phyloP scores from a whole-genome alignment of 2,797 vertebrate species.

The Hydrophis major region DNA sequence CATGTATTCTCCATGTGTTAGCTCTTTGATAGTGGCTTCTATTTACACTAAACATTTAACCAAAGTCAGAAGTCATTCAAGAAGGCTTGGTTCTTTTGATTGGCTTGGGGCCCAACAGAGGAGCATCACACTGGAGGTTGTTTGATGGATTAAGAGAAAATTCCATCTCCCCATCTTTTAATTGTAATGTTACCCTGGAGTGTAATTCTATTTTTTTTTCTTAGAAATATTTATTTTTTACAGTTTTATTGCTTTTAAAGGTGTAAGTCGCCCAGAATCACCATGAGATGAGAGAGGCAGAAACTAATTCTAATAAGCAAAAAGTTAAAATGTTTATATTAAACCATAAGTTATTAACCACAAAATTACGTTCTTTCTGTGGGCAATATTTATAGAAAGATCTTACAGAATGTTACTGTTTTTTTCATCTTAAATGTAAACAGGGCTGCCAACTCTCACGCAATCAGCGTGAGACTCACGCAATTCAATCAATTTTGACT shows the following conservation, averaged over 20 bases:
- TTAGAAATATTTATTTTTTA: not conserved
- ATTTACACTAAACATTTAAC: constrained; percentile 56
- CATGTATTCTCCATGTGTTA: constrained; percentile 62
- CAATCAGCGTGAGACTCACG: no score
- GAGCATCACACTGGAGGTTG: not conserved
- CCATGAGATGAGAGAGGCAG: not conserved
- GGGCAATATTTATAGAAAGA: constrained; percentile 57
- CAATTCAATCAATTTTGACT: no score
- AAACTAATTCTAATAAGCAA: not conserved
- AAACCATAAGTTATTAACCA: constrained; percentile 45
- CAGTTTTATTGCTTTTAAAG: not conserved
- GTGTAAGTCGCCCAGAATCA: not conserved
- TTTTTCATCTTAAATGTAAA: constrained; percentile 59
- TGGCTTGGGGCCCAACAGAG: not conserved
- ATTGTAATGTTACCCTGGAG: not conserved
- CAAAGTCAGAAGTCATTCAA: constrained; percentile 55
- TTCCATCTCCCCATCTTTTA: not conserved
- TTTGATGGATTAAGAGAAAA: not conserved
- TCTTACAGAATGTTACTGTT: constrained; percentile 60
- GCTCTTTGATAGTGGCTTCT: constrained; percentile 39
- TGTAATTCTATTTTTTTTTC: not conserved
- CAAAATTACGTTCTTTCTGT: constrained; percentile 58
- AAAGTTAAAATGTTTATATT: constrained; percentile 43
- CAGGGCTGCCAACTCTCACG: no score
- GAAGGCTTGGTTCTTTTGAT: not conserved